Evolutionary conservation across 2,888 invertebrate genomes (phyloP), one percentile per base, ranked within the genome.

Genomic region (Heliconius charithonia): DNA sequence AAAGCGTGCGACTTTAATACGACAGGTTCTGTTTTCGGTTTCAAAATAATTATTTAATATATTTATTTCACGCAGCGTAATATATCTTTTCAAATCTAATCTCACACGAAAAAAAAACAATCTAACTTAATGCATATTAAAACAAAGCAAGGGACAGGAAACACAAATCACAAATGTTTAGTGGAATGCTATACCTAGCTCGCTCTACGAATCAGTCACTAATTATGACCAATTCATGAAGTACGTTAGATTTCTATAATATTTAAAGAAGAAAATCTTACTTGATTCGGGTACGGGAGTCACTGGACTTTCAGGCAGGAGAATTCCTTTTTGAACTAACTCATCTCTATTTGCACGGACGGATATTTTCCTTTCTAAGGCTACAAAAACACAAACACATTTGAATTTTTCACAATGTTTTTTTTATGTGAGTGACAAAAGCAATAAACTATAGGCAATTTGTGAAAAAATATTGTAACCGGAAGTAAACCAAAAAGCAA

Each of bases 271-370:
- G 71, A 63, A 27, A 62, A 22, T 86, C 96, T 96, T 90, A 97
- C 97, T 97, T 94, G 96, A 97, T 96, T 97, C 97, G 91, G 97
- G 97, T 93, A 97, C 97, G 85, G 97, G 97, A 86, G 97, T 96
- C 88, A 97, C 96, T 85, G 98, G 97, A 95, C 97, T 98, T 90
- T 98, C 98, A 87, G 98, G 98, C 91, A 98, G 93, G 85, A 99
- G 96, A 87, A 99, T 98, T 89, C 99, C 99, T 95, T 98, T 98
- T 95, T 98, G 98, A 92, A 99, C 98, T 96, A 99, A 96, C 93
- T 99, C 99, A 95, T 99, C 99, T 95, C 99, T 97, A 95, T 98
- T 98, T 92, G 98, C 98, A 96, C 99, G 97, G 96, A 99, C 98
- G 94, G 99, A 99, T 96, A 99, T 99, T 96, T 99, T 99, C 93